phyloP scores from a whole-genome alignment of 2,797 vertebrate species.

The Argyrosomus regius region DNA sequence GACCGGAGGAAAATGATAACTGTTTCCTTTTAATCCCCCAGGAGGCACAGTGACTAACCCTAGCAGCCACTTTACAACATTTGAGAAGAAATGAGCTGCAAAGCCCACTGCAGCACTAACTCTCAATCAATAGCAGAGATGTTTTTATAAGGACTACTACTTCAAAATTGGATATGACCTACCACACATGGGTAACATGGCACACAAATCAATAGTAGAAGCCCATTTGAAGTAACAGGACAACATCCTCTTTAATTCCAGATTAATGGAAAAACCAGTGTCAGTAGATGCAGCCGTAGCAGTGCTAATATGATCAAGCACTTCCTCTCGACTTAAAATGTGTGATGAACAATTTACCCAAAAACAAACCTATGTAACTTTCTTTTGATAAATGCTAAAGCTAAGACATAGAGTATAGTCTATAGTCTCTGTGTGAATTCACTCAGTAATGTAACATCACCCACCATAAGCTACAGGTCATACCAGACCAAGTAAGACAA shows the following conservation, averaged over 20 bases:
- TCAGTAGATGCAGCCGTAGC: too few species aligned
- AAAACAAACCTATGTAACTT: too few species aligned
- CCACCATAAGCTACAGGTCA: background rate
- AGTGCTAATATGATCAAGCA: too few species aligned
- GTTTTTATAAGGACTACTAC: background rate
- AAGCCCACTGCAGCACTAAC: conserved; percentile 4
- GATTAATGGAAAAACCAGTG: background rate
- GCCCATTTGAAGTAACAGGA: background rate
- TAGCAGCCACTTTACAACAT: background rate
- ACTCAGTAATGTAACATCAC: background rate
- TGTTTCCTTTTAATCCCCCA: conserved; percentile 5
- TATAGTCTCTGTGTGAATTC: background rate
- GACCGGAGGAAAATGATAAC: conserved; percentile 8
- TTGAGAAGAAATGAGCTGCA: conserved; percentile 5
- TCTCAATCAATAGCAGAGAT: background rate
- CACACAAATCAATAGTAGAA: conserved; percentile 7
- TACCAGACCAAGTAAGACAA: background rate
- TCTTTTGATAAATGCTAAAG: background rate
- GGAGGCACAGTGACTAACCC: background rate
- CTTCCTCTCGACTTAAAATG: background rate
- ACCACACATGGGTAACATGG: background rate
- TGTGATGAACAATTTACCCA: background rate
- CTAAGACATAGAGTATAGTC: background rate
- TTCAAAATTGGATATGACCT: conserved; percentile 17
- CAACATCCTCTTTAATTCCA: background rate